phyloP scores from a whole-genome alignment of 2,888 invertebrate species.

The Dryomyza anilis region DNA sequence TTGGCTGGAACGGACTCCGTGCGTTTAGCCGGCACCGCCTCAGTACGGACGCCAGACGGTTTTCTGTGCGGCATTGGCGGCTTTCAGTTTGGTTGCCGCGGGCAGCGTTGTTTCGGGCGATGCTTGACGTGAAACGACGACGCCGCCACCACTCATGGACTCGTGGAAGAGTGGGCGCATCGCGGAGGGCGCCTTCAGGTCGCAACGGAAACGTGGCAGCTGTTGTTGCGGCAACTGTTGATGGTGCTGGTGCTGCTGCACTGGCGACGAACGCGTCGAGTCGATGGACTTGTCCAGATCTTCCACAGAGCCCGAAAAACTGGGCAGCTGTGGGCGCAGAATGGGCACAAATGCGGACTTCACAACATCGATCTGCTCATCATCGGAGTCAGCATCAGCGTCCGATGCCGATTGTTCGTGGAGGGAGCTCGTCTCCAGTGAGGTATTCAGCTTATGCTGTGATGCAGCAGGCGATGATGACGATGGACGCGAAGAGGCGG shows the following conservation, averaged over 20 bases:
- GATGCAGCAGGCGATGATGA: constrained; percentile 52
- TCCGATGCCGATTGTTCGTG: constrained; percentile 65
- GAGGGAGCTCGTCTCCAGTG: constrained; percentile 69
- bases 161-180: constrained; percentile 63
- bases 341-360: constrained; percentile 77
- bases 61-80: constrained; percentile 66
- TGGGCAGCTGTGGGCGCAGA: constrained; percentile 59
- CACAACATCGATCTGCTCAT: constrained; percentile 77
- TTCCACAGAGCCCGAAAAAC: constrained; percentile 51
- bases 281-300: constrained; percentile 54
- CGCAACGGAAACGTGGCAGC: constrained; percentile 63
- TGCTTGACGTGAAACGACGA: constrained; percentile 22
- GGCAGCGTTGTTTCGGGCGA: constrained; percentile 54
- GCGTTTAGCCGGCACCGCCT: constrained; percentile 29
- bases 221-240: constrained; percentile 61
- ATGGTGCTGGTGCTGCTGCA: constrained; percentile 49
- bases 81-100: constrained; percentile 68
- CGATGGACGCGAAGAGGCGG: constrained; percentile 59
- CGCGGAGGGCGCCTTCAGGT: constrained; percentile 69
- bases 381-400: constrained; percentile 63
- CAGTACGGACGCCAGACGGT: constrained; percentile 78
- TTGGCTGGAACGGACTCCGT: background rate
- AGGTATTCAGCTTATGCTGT: constrained; percentile 62
- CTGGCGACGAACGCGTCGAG: constrained; percentile 52
- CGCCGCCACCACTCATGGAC: constrained; percentile 51